Evolutionary conservation across 2,797 vertebrate species (phyloP).

Genomic region (Loris lydekkerianus): DNA sequence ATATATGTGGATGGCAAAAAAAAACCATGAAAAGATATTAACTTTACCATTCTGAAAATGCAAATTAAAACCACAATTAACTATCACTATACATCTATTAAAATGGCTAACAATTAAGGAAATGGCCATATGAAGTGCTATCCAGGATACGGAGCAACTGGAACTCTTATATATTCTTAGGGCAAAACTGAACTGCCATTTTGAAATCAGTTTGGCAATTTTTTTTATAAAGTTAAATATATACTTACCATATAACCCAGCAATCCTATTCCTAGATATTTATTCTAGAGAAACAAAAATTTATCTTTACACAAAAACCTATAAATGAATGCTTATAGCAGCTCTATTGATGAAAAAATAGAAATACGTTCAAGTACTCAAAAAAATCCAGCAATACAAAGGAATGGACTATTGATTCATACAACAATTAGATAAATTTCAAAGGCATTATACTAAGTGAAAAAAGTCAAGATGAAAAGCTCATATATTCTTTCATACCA

Average conservation of each 20-base stretch:
- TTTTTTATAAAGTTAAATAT: slow-evolving; percentile 7
- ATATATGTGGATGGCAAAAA: background rate
- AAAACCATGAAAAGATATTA: background rate
- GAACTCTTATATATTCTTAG: background rate
- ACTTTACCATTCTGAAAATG: background rate
- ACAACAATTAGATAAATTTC: background rate
- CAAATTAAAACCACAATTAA: background rate
- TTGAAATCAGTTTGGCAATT: background rate
- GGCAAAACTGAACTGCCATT: background rate
- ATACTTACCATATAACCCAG: slow-evolving; percentile 5
- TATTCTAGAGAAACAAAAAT: slow-evolving; percentile 14
- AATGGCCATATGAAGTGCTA: background rate
- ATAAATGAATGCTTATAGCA: background rate
- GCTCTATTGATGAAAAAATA: background rate
- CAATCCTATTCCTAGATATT: background rate
- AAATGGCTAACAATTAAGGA: background rate
- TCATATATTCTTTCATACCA: background rate
- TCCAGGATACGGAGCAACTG: background rate
- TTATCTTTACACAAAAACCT: background rate
- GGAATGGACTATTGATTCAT: background rate
- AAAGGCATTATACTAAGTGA: background rate
- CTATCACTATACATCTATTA: background rate
- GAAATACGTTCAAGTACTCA: slow-evolving; percentile 3
- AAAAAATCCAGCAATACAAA: background rate
- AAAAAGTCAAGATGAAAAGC: slow-evolving; percentile 8